A percentile compares a stretch with the other conserved stretches of the same genome.
These are phyloP conservation scores for Entomobrya proxima DNA, from an alignment of 2,888 invertebrate species.

Conservation along the genomic window DNA sequence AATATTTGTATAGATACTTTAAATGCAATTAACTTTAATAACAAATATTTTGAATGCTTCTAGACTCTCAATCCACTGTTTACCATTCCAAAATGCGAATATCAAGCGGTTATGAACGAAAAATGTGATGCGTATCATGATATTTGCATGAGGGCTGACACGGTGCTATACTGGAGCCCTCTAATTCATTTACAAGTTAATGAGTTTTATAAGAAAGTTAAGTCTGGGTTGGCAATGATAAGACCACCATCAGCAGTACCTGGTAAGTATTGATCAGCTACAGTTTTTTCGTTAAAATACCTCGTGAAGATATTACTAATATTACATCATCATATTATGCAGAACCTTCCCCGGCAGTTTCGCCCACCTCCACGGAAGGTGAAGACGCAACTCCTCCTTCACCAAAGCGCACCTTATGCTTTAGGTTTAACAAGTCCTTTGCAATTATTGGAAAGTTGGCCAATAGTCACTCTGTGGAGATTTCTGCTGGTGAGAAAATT, in stretches of 20 bases:
- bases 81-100: constrained; percentile 74
- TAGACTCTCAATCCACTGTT: constrained; percentile 74
- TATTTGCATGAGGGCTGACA: constrained; percentile 69
- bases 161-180: constrained; percentile 75
- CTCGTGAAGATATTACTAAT: neutral
- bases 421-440: constrained; percentile 73
- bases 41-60: neutral
- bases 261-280: constrained; percentile 2
- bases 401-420: constrained; percentile 58
- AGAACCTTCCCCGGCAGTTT: constrained; percentile 3
- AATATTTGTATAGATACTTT: neutral
- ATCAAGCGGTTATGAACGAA: constrained; percentile 61
- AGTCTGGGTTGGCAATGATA: constrained; percentile 12
- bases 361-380: constrained; percentile 13
- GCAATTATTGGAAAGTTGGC: constrained; percentile 73
- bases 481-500: constrained; percentile 70
- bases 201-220: constrained; percentile 70
- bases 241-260: neutral
- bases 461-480: constrained; percentile 73
- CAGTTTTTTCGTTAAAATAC: too few relatives aligned
- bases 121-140: constrained; percentile 65
- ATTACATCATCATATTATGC: neutral
- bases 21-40: neutral
- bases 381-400: constrained; percentile 8
- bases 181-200: constrained; percentile 73